Evolutionary conservation across 2,797 vertebrate species (phyloP).

Genomic region (Alfaro cultratus): DNA sequence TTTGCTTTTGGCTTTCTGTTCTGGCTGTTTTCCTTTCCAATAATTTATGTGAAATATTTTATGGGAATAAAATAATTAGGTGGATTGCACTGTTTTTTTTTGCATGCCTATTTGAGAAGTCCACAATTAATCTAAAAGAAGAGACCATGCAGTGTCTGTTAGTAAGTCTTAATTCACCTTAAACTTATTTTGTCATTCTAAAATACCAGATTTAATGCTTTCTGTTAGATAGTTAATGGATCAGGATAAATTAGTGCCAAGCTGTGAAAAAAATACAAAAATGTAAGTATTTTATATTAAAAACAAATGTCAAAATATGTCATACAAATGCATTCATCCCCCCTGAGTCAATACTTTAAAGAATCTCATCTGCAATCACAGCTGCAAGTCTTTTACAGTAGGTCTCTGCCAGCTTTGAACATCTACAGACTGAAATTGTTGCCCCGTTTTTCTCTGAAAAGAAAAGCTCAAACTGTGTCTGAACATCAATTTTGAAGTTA

Average conservation of each 20-base stretch:
- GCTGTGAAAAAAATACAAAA: no score
- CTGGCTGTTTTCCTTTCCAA: constrained; percentile 23
- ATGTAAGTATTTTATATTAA: not conserved
- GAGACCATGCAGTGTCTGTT: not conserved
- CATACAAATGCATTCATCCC: not conserved
- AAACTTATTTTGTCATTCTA: not conserved
- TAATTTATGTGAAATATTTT: constrained; percentile 41
- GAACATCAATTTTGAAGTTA: not conserved
- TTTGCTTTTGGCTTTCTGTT: not conserved
- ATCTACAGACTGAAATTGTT: not conserved
- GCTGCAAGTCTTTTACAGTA: not conserved
- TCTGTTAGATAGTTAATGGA: not conserved
- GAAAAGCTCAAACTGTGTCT: not conserved
- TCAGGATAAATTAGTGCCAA: not conserved
- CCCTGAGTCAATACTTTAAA: no score
- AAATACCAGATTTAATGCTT: not conserved
- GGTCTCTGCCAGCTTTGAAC: not conserved
- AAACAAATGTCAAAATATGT: not conserved
- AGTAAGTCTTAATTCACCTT: not conserved
- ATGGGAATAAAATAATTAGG: not conserved
- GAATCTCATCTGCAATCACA: not conserved
- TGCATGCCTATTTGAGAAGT: constrained; percentile 30
- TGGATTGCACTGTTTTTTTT: constrained; percentile 52
- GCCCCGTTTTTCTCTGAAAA: not conserved
- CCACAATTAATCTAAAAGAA: constrained; percentile 51